Evolutionary conservation across 2,113 vertebrate genomes (phyloP), one percentile per base, ranked within the genome.

Genomic region (Malurus alboscapulatus): DNA sequence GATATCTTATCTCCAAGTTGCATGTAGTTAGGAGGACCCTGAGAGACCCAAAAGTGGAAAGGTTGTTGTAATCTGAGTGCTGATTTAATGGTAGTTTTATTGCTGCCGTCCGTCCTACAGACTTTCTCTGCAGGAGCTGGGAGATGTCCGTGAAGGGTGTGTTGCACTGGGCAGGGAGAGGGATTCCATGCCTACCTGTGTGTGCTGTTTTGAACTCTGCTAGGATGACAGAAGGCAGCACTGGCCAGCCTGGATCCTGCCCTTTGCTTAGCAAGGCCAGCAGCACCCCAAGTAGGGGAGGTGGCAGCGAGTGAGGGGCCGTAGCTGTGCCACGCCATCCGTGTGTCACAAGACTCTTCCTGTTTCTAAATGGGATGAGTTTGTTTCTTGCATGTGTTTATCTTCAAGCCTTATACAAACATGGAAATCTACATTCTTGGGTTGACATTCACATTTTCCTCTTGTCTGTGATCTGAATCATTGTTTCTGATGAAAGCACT

Each of bases 231-330:
- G 26, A 90, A 63, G 9, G 20, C 42, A 62, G 2, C 7, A 44
- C 22, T 38, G 2, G 1, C 14, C 58, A 62, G 38, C 7, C 12
- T 51, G 10, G 26, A 40, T 47, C 32, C 20, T 22, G 7, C 25
- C 29, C n/a, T 88, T 84, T 50, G 14, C 20, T 74, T 18, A 59
- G 51, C 22, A 32, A 17, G 29, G 45, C 32, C 38, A 66, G 10
- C 20, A 76, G 59, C 47, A 74, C 13, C 32, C 15, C 6, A 0
- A 1, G 1, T 0, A 0, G 12, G 13, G 19, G 76, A 68, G 18
- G 44, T 19, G 51, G 47, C 34, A 54, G 12, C 1, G 3, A 61
- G 29, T 50, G 32, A 38, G 30, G 16, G 48, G 16, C 13, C 34
- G 14, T 44, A 61, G 30, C 16, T 62, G 9, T 74, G 59, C 34